Base-by-base conservation (phyloP, 2,888 invertebrate species). In the Disparrhopalites patrizii region DNA sequence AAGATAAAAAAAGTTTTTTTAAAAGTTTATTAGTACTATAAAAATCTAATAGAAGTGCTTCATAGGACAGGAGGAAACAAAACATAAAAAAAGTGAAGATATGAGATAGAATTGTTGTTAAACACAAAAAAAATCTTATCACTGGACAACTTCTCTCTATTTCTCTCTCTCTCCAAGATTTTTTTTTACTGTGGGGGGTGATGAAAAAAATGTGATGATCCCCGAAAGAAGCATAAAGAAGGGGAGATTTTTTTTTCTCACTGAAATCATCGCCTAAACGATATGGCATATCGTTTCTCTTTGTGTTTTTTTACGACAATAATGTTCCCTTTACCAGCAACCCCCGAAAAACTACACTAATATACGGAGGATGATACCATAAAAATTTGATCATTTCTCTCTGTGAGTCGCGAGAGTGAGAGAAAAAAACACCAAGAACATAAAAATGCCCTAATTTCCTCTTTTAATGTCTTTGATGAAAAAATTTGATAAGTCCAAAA, bases 381-480 rank as follows among this genome's bases (percentile, higher is more conserved):
- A 66, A 61, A 66, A 66, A 66, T 61, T 61, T 61, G 60, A 66
- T 66, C 62, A 56, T 66, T 66, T 56, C 50, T 51, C 43, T 62
- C 31, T 55, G 38, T 47, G 61, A 61, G 20, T 25, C 43, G 36
- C n/a, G n/a, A n/a, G n/a, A n/a, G n/a, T n/a, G n/a, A n/a, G n/a
- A n/a, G n/a, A n/a, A n/a, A n/a, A n/a, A n/a, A n/a, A n/a, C n/a
- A n/a, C n/a, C n/a, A n/a, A n/a, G n/a, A n/a, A n/a, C 62, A 56
- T 66, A 66, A 66, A n/a, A 66, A 38, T 66, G 61, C 18, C 62
- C 61, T 66, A 61, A 66, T 66, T 65, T 65, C 60, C 65, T 65
- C 60, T 5, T 43, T 20, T 65, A 65, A 65, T 65, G 40, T 54
- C 65, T 60, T n/a, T 60, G 60, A 65, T 65, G 65, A 61, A 54